These are phyloP conservation scores for Leptinotarsa texana DNA, from an alignment of 1,140 invertebrate species.

Conservation along the genomic window DNA sequence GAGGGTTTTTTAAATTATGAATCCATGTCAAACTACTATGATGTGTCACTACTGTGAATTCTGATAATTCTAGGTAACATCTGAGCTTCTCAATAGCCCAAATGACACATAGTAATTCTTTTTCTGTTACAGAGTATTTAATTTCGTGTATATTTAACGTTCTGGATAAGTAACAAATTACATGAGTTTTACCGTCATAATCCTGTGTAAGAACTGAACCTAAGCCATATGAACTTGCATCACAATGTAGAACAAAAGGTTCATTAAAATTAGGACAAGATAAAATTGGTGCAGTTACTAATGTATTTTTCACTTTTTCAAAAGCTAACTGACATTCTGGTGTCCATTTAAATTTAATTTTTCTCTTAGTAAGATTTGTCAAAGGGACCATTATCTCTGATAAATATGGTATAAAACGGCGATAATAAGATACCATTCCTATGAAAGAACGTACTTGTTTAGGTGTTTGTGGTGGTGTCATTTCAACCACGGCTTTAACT, in stretches of 20 bases:
- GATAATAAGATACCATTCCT: constrained; percentile 29
- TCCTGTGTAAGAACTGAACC: too few relatives aligned
- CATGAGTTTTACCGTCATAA: constrained; percentile 32
- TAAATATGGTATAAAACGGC: constrained; percentile 22
- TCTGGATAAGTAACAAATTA: constrained; percentile 54
- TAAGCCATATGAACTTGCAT: too few relatives aligned
- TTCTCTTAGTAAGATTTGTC: too few relatives aligned
- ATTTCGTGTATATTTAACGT: constrained; percentile 49
- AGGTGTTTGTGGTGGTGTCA: constrained; percentile 38
- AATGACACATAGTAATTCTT: constrained; percentile 49
- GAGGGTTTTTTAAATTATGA: constrained; percentile 53
- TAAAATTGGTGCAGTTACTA: too few relatives aligned
- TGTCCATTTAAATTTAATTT: too few relatives aligned
- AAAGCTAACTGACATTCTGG: too few relatives aligned
- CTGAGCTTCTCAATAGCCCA: constrained; percentile 36
- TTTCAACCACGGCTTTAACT: constrained; percentile 48
- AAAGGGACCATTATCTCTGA: constrained; percentile 18
- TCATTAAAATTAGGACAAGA: too few relatives aligned
- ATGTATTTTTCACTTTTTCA: too few relatives aligned
- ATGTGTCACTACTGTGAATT: constrained; percentile 58
- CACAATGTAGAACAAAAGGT: too few relatives aligned
- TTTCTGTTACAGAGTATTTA: constrained; percentile 56
- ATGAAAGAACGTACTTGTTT: constrained; percentile 31
- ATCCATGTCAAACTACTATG: constrained; percentile 58
- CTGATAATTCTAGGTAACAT: constrained; percentile 30